A percentile compares a stretch with the other conserved stretches of the same genome.
Evolutionary conservation across 2,888 invertebrate genomes (phyloP).

Genomic region (Troides helena): DNA sequence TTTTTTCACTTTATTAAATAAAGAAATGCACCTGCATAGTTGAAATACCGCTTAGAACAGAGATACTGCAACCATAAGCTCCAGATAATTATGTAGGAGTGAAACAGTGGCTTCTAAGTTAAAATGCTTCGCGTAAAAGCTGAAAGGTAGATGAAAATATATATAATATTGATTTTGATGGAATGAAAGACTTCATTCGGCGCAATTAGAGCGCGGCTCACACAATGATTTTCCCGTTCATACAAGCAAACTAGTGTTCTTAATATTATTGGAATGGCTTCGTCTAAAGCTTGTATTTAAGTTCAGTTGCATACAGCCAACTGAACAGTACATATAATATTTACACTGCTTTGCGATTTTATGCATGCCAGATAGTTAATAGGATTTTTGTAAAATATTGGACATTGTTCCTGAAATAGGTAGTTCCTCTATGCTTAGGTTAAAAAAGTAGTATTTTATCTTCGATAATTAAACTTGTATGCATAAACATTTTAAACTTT

Average conservation of each 20-base stretch:
- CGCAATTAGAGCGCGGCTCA: conserved; percentile 66
- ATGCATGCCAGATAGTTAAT: conserved; percentile 76
- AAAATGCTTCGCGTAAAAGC: conserved; percentile 74
- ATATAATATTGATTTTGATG: conserved; percentile 46
- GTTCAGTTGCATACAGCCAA: conserved; percentile 54
- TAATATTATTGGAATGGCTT: conserved; percentile 77
- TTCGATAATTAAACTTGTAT: conserved; percentile 12
- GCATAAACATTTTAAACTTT: conserved; percentile 22
- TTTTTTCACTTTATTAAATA: conserved; percentile 72
- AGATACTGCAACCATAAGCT: conserved; percentile 71
- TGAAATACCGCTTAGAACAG: conserved; percentile 69
- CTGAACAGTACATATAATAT: conserved; percentile 52
- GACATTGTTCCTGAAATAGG: conserved; percentile 24
- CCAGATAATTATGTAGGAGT: conserved; percentile 55
- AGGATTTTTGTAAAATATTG: conserved; percentile 66
- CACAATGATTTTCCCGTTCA: conserved; percentile 60
- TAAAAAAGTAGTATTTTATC: conserved; percentile 29
- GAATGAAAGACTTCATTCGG: conserved; percentile 63
- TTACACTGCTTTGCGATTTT: conserved; percentile 78
- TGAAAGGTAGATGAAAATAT: conserved; percentile 55
- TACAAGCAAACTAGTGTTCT: conserved; percentile 57
- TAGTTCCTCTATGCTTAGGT: conserved; percentile 26
- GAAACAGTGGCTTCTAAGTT: conserved; percentile 67
- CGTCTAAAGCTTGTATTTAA: conserved; percentile 70
- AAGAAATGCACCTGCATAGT: conserved; percentile 78